Conservation (phyloP, 1,140 invertebrate genomes). For the Streblospio benedicti region DNA sequence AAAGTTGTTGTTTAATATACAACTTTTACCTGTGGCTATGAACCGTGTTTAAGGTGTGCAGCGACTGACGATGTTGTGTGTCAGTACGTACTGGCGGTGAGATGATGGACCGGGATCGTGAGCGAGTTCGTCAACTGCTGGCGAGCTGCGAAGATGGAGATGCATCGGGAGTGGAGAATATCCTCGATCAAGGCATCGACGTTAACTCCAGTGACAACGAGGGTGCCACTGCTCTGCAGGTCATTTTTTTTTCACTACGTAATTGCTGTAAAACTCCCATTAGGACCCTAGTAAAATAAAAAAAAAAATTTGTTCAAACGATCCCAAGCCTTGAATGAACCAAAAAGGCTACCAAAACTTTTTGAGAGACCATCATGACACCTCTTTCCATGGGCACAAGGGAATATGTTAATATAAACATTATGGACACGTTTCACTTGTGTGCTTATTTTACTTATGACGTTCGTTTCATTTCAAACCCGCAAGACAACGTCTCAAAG, state of each 20-base stretch:
- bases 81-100: too few relatives aligned
- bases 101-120: slow-evolving; percentile 11
- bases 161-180: slow-evolving; percentile 27
- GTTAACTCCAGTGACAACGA: slow-evolving; percentile 33
- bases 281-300: neutral
- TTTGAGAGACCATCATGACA: neutral
- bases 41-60: too few relatives aligned
- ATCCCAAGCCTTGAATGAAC: neutral
- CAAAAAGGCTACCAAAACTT: neutral
- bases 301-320: neutral
- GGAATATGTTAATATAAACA: too few relatives aligned
- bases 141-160: slow-evolving; percentile 38
- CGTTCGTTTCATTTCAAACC: too few relatives aligned
- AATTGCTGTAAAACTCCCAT: neutral
- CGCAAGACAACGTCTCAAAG: too few relatives aligned
- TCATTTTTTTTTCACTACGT: neutral
- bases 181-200: slow-evolving; percentile 33
- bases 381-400: too few relatives aligned
- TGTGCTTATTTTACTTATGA: too few relatives aligned
- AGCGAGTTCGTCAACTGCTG: slow-evolving; percentile 34
- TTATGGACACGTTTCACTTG: too few relatives aligned
- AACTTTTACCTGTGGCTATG: too few relatives aligned
- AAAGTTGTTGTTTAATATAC: too few relatives aligned
- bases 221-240: slow-evolving; percentile 36
- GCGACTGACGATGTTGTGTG: too few relatives aligned